A percentile compares a stretch with the other conserved stretches of the same genome.
Conservation (phyloP, 2,888 invertebrate genomes). For the Chloromyia formosa region DNA sequence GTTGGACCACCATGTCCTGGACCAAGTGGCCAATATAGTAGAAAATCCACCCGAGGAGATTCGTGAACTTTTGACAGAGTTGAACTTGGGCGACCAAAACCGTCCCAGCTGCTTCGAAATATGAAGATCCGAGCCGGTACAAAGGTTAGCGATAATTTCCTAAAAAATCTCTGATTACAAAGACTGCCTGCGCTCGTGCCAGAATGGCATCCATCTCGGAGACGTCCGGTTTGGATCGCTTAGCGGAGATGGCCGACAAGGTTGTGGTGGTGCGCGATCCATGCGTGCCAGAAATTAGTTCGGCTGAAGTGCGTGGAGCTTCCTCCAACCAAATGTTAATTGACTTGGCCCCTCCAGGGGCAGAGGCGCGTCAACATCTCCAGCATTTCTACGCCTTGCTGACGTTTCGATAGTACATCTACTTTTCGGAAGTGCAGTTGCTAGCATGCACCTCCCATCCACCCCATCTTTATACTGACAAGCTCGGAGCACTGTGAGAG, state of each 20-base stretch:
- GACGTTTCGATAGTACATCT: too few relatives aligned
- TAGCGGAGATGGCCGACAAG: conserved; percentile 10
- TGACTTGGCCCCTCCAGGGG: too few relatives aligned
- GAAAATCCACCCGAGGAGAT: neutral
- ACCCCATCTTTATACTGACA: too few relatives aligned
- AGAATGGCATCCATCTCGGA: neutral
- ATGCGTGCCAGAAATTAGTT: too few relatives aligned
- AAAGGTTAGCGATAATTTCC: neutral
- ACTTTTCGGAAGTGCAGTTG: too few relatives aligned
- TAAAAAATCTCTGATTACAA: neutral
- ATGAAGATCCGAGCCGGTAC: neutral
- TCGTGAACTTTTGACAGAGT: too few relatives aligned
- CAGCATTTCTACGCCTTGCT: too few relatives aligned
- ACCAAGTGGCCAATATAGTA: neutral
- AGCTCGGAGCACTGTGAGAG: too few relatives aligned
- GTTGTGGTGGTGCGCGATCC: neutral
- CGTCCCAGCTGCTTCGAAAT: neutral
- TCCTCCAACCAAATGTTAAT: too few relatives aligned
- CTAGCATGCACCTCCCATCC: too few relatives aligned
- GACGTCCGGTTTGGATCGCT: neutral
- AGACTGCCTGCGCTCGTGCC: neutral
- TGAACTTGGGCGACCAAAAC: neutral
- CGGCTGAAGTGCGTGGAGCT: too few relatives aligned
- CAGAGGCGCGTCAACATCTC: too few relatives aligned
- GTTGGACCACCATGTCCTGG: neutral